Evolutionary conservation across 2,888 invertebrate genomes (phyloP).

Genomic region (Sinodicranocentrus sp.): DNA sequence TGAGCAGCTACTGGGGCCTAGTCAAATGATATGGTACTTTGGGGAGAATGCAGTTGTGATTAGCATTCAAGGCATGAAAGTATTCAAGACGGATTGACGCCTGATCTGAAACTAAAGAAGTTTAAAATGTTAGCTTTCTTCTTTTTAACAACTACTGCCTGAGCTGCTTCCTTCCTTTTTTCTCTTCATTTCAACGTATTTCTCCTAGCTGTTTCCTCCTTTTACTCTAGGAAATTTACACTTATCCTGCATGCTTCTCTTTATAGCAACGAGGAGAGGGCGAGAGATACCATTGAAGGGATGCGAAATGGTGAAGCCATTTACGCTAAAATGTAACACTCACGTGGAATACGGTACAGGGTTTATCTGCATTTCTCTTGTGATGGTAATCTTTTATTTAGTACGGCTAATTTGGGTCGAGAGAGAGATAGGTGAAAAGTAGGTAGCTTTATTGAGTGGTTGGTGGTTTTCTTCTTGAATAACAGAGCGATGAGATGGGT

Average conservation of each 20-base stretch:
- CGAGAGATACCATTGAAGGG: background rate
- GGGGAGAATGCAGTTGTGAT: constrained; percentile 68
- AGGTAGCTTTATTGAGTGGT: constrained; percentile 39
- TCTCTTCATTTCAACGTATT: constrained; percentile 22
- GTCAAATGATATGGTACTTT: constrained; percentile 69
- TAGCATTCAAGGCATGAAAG: constrained; percentile 64
- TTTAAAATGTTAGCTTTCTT: constrained; percentile 61
- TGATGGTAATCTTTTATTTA: constrained; percentile 66
- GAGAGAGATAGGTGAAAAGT: constrained; percentile 51
- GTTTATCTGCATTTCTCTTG: constrained; percentile 59
- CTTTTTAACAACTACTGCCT: constrained; percentile 25
- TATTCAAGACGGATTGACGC: constrained; percentile 69
- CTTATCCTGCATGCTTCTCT: too few relatives aligned
- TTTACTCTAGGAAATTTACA: background rate
- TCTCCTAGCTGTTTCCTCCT: constrained; percentile 40
- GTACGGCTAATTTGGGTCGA: constrained; percentile 65
- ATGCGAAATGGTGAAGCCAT: constrained; percentile 25
- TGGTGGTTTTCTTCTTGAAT: constrained; percentile 29
- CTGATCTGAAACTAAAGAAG: constrained; percentile 69
- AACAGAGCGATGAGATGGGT: constrained; percentile 40
- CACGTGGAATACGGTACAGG: constrained; percentile 25
- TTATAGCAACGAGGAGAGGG: too few relatives aligned
- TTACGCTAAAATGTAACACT: constrained; percentile 37
- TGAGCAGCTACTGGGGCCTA: constrained; percentile 31
- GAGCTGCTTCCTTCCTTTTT: constrained; percentile 21